Base-by-base conservation (phyloP, 2,888 invertebrate species). In the Cabera pusaria region DNA sequence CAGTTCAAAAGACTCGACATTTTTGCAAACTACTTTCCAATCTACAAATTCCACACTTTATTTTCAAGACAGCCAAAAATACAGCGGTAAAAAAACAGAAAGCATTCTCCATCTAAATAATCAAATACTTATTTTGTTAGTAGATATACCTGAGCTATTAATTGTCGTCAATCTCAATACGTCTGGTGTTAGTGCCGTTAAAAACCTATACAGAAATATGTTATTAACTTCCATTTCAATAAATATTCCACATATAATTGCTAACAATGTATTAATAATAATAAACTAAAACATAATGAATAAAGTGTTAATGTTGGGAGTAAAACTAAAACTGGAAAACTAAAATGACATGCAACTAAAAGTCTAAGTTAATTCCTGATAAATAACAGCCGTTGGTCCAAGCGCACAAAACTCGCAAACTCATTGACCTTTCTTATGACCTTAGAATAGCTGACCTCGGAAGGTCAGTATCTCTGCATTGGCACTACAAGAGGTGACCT, bases 81-180 rank as follows among this genome's bases (percentile, higher is more conserved):
- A 69, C 49, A 71, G 67, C 71, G 14, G 48, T 49, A 59, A 68
- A 71, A 70, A 56, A 72, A 63, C 76, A 76, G 84, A 87, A 87
- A 87, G 86, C 86, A 87, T 86, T 83, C 83, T 79, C 72, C 80
- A 77, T 72, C 78, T 75, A 82, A 62, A 57, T 48, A 41, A 48
- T 42, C 61, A 51, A 59, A 53, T 44, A 54, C n/a, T 48, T 51
- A 44, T 46, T 56, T 56, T 70, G 69, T 77, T 74, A 72, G 63
- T 71, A 58, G 60, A 59, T 71, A 59, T 71, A 90, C 90, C 90
- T 90, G 90, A 78, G 59, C 73, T 83, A 79, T 90, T 88, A 63
- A 90, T 88, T 65, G 90, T 87, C 45, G 90, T 90, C 83, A 90
- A 77, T 81, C 90, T 85, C 70, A 90, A 81, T 62, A 90, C 90